Evolutionary conservation across 1,140 invertebrate species (phyloP).

Genomic region (Meteorus sp.): DNA sequence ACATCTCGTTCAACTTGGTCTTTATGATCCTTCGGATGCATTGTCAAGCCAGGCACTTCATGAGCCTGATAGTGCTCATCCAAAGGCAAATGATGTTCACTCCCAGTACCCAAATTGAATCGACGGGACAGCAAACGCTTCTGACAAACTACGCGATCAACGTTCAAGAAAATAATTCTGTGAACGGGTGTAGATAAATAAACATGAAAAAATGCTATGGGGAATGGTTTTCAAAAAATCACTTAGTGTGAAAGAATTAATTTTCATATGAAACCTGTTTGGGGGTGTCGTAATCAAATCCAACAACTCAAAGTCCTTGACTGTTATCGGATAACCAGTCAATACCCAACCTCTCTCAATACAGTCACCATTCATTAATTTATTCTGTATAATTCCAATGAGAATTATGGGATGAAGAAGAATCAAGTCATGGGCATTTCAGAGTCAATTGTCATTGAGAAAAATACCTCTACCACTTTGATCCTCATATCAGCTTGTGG

Average conservation of each 20-base stretch:
- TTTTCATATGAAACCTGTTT: slow-evolving; percentile 59
- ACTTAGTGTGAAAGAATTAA: not conserved
- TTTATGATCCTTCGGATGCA: slow-evolving; percentile 30
- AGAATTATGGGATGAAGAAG: slow-evolving; percentile 12
- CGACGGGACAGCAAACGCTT: slow-evolving; percentile 17
- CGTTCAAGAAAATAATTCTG: slow-evolving; percentile 37
- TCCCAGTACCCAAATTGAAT: slow-evolving; percentile 16
- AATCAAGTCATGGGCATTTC: slow-evolving; percentile 6
- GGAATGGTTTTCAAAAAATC: slow-evolving; percentile 8
- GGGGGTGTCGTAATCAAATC: slow-evolving; percentile 65
- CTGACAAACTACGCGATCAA: slow-evolving; percentile 25
- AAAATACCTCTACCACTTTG: slow-evolving; percentile 47
- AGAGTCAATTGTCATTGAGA: no score
- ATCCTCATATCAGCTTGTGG: slow-evolving; percentile 56
- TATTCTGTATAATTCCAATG: slow-evolving; percentile 32
- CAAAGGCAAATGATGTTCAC: not conserved
- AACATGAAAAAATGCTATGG: slow-evolving; percentile 22
- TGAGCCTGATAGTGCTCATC: not conserved
- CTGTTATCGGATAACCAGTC: slow-evolving; percentile 60
- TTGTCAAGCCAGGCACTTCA: slow-evolving; percentile 12
- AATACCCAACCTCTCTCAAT: slow-evolving; percentile 65
- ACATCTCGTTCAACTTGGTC: slow-evolving; percentile 34
- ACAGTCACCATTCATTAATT: slow-evolving; percentile 55
- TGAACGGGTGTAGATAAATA: slow-evolving; percentile 2
- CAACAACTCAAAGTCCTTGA: slow-evolving; percentile 62